Base-by-base conservation (phyloP, 2,797 vertebrate genomes). In the Threskiornis aethiopicus region DNA sequence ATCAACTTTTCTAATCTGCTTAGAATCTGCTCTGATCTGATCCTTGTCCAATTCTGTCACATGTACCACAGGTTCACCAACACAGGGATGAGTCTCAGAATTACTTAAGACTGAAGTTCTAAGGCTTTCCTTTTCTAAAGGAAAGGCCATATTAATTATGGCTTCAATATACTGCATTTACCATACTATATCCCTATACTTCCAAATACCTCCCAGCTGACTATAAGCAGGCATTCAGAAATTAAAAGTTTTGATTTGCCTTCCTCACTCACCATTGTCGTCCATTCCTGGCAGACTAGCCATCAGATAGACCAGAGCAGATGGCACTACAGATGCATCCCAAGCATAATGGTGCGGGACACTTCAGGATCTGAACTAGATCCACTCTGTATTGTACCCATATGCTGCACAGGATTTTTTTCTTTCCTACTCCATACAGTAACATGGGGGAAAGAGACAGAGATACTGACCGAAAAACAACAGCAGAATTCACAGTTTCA, bases 401-500 rank as follows among this genome's bases (percentile, higher is more conserved):
- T 4, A 26, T 1, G 6, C 15, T 33, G 11, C 51, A 81, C 2
- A 29, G 28, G 25, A 28, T 41, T 58, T 88, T 93, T 35, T n/a
- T 70, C 41, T 14, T 79, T 79, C 37, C 16, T 77, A 51, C 44
- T 78, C 18, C 54, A 6, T 33, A 26, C 11, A 61, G n/a, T 69
- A 61, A 54, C 6, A 42, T 2, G 1, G 7, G 35, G 10, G 14
- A 67, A 89, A 65, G 41, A 83, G 39, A 80, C n/a, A 80, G 28
- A 75, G 17, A 71, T 20, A 42, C 25, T 24, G n/a, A 37, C 24
- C 47, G 42, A 49, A 81, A 89, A 94, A 31, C 24, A 82, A 16
- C 22, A 71, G 18, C 46, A 75, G n/a, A 82, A 87, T 78, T 69
- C 28, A 62, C 8, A 72, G 46, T 57, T 91, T 87, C 62, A 92